These are phyloP conservation scores for Colistium nudipinnis DNA, from an alignment of 2,113 vertebrate species.

Conservation along the genomic window DNA sequence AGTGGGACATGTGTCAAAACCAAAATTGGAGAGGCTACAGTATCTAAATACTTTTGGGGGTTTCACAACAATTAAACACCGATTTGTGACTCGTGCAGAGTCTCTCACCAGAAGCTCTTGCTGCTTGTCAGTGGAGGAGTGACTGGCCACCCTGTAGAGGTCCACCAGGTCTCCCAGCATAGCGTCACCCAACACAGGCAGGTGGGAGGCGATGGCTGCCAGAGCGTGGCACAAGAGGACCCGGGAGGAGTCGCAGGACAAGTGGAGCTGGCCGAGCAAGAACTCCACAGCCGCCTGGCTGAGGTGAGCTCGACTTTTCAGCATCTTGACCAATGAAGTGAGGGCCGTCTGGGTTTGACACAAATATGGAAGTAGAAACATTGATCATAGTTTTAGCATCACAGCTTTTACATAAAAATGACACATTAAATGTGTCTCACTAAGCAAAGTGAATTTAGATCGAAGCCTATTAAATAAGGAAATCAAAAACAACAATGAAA, in stretches of 20 bases:
- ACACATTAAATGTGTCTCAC: no score
- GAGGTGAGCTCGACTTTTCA: slow-evolving; percentile 90
- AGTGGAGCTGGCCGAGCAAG: slow-evolving; percentile 90
- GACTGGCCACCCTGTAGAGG: slow-evolving; percentile 89
- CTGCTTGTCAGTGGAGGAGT: slow-evolving; percentile 89
- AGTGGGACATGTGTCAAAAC: background rate
- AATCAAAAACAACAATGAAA: no score
- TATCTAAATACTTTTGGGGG: no score
- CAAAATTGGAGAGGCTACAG: background rate
- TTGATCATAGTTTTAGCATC: no score
- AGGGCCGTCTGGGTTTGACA: slow-evolving; percentile 84
- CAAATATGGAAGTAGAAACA: background rate
- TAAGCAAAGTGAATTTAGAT: no score
- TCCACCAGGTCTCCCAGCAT: slow-evolving; percentile 95
- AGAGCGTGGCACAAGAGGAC: slow-evolving; percentile 94
- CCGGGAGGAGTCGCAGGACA: slow-evolving; percentile 87
- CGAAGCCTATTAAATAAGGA: no score
- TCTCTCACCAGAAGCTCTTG: slow-evolving; percentile 94
- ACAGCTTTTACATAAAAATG: no score
- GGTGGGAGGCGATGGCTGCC: slow-evolving; percentile 93
- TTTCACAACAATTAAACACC: background rate
- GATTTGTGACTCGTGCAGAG: background rate
- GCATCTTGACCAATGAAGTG: slow-evolving; percentile 92
- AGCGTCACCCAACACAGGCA: slow-evolving; percentile 92
- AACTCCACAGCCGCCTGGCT: slow-evolving; percentile 93